A percentile compares a stretch with the other conserved stretches of the same genome.
These are phyloP conservation scores for Catostylus mosaicus DNA, from an alignment of 30 jellyfish, hydroid and myxozoan species.

Conservation along the genomic window DNA sequence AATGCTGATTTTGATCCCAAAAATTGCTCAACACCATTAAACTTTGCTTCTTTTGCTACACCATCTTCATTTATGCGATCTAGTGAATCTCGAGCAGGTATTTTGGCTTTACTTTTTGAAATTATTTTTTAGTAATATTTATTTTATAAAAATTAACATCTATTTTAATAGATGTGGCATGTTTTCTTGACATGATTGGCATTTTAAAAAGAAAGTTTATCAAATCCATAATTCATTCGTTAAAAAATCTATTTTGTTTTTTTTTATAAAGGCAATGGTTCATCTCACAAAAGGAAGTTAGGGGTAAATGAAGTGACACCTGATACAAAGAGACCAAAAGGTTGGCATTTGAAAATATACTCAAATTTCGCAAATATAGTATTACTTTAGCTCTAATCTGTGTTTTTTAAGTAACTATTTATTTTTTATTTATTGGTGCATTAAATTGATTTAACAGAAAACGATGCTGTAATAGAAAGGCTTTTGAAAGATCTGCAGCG, in stretches of 20 bases:
- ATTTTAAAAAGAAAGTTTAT: too few species aligned
- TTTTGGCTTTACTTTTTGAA: neutral
- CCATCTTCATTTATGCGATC: conserved; percentile 21
- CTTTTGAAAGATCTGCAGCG: conserved; percentile 84
- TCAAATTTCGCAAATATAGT: too few species aligned
- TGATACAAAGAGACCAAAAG: conserved; percentile 17
- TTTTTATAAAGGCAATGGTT: neutral
- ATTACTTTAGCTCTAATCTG: too few species aligned
- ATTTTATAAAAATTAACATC: too few species aligned
- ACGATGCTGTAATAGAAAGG: conserved; percentile 53
- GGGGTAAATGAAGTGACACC: conserved; percentile 21
- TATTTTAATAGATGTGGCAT: too few species aligned
- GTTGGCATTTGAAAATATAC: too few species aligned
- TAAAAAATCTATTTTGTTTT: too few species aligned
- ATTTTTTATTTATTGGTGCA: too few species aligned
- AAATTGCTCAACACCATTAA: conserved; percentile 56
- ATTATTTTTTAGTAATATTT: too few species aligned
- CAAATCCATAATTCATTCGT: too few species aligned
- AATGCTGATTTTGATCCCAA: conserved; percentile 97
- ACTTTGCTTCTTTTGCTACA: conserved; percentile 52
- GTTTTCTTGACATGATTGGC: too few species aligned
- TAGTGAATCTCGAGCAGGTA: conserved; percentile 13
- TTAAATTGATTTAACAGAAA: conserved; percentile 60
- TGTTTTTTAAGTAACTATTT: too few species aligned
- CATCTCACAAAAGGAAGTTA: conserved; percentile 28